Evolutionary conservation across 2,888 invertebrate genomes (phyloP), one percentile per base, ranked within the genome.

Genomic region (Acleris laterana): DNA sequence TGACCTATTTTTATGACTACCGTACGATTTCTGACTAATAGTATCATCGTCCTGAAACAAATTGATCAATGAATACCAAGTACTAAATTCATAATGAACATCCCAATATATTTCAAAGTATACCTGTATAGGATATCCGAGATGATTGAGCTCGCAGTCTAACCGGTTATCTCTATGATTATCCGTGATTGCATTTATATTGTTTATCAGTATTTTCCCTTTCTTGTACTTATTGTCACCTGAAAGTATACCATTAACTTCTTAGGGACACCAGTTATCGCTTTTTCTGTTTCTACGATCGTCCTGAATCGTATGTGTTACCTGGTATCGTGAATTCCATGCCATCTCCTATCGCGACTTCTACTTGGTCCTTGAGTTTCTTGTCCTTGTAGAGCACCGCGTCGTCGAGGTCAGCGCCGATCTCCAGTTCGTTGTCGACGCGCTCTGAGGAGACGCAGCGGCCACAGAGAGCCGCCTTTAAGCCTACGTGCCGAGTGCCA

Each of bases 241-340:
- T 96, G 85, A 58, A 88, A 85, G 61, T 56, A 68, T 56, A 75
- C 64, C 68, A 70, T 63, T 70, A 51, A 71, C 69, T 70, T 70
- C 62, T 70, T 70, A 70, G 62, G 61, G 68, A 68, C 57, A 69
- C 66, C 52, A 62, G 58, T 68, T 58, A 61, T 68, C 51, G 53
- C 57, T 66, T 58, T 61, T 66, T 51, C 53, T 42, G 51, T 42
- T 38, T 42, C 46, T 48, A 44, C 25, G 22, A n/a, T 59, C 32
- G 60, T 61, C 53, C 62, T 42, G 63, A 53, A 70, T 62, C 62
- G 58, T 64, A 72, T 72, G 60, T 86, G 63, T 70, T 94, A 95
- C 97, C 97, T 88, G 97, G 97, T 93, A 98, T 97, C 60, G 97
- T 97, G 82, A 98, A 97, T 89, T 98, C 98, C 96, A 98, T 97